Conservation (phyloP, 2,888 invertebrate genomes). For the Bedellia somnulentella region DNA sequence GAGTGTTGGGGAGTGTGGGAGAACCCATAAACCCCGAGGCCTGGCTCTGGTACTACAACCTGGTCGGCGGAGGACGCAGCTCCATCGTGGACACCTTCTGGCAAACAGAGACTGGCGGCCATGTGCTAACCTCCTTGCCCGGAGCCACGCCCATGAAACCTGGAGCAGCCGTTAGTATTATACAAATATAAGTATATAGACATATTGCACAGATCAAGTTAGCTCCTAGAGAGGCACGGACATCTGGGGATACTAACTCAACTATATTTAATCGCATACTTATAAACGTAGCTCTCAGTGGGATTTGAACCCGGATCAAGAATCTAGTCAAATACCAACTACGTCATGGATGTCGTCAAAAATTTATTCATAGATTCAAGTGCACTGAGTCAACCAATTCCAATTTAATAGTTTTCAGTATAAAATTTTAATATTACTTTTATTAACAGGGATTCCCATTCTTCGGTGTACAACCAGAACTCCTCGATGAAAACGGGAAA, state of each 20-base stretch:
- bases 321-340: too few relatives aligned
- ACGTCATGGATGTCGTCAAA: too few relatives aligned
- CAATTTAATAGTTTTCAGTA: background rate
- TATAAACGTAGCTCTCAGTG: too few relatives aligned
- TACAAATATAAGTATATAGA: too few relatives aligned
- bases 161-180: slow-evolving; percentile 85
- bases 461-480: slow-evolving; percentile 90
- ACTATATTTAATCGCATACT: too few relatives aligned
- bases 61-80: slow-evolving; percentile 79
- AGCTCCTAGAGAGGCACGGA: too few relatives aligned
- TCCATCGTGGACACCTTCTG: slow-evolving; percentile 98
- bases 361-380: too few relatives aligned
- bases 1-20: slow-evolving; percentile 94
- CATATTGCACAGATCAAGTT: too few relatives aligned
- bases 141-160: slow-evolving; percentile 97
- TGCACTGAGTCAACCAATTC: background rate
- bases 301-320: too few relatives aligned
- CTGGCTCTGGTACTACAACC: slow-evolving; percentile 92
- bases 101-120: slow-evolving; percentile 99
- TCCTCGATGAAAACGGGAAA: slow-evolving; percentile 86
- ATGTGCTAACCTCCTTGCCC: slow-evolving; percentile 93
- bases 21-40: slow-evolving; percentile 99
- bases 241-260: too few relatives aligned
- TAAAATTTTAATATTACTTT: background rate
- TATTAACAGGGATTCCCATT: slow-evolving; percentile 85